Evolutionary conservation across 2,888 invertebrate species (phyloP).

Genomic region (Pheosia tremula): DNA sequence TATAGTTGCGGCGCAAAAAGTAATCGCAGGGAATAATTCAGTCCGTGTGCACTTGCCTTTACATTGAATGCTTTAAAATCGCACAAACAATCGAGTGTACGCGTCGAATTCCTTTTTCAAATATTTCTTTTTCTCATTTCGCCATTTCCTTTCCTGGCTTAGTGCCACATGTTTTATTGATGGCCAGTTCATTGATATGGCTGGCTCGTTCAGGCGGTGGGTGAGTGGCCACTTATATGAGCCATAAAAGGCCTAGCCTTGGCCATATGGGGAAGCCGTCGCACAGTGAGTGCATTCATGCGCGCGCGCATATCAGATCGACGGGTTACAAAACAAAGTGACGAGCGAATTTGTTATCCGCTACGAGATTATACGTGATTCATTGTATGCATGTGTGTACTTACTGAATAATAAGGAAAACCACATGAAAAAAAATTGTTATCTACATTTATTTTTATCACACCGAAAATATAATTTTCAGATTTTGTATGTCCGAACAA

Average conservation of each 20-base stretch:
- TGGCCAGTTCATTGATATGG: conserved; percentile 84
- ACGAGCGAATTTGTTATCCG: conserved; percentile 56
- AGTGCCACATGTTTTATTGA: conserved; percentile 84
- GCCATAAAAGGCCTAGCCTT: conserved; percentile 82
- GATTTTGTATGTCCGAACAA: background rate
- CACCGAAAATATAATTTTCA: too few relatives aligned
- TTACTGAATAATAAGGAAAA: conserved; percentile 22
- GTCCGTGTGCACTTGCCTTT: conserved; percentile 66
- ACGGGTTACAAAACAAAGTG: conserved; percentile 70
- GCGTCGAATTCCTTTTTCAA: conserved; percentile 75
- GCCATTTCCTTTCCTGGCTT: conserved; percentile 81
- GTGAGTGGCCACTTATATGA: conserved; percentile 83
- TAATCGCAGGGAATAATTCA: conserved; percentile 69
- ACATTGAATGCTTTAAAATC: conserved; percentile 79
- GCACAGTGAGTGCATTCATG: conserved; percentile 79
- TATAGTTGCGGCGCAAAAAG: conserved; percentile 48
- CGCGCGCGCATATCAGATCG: conserved; percentile 76
- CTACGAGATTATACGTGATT: conserved; percentile 42
- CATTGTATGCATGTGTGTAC: conserved; percentile 24
- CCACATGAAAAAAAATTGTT: background rate
- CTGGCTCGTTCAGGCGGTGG: conserved; percentile 81
- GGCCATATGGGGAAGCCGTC: conserved; percentile 83
- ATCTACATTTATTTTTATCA: background rate
- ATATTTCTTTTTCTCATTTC: conserved; percentile 82
- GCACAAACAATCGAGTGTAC: conserved; percentile 78